Evolutionary conservation across 2,888 invertebrate species (phyloP).

Genomic region (Phaonia tiefii): DNA sequence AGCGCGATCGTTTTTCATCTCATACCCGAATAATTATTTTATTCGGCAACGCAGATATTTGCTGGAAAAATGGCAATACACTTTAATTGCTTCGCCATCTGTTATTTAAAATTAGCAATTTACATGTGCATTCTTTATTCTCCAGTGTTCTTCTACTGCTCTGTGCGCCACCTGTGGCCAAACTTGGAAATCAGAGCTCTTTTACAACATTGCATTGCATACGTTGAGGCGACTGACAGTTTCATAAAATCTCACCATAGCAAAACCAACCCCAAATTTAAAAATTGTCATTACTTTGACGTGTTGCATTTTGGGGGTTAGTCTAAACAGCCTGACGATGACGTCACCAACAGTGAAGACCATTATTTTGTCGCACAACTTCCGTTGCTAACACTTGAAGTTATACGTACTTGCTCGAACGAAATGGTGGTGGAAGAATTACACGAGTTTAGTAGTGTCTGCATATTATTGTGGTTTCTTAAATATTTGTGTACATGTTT

Average conservation of each 20-base stretch:
- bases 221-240: neutral
- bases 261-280: slow-evolving; percentile 4
- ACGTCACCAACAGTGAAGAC: neutral
- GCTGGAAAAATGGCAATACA: too few relatives aligned
- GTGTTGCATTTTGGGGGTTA: slow-evolving; percentile 5
- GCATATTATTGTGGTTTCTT: neutral
- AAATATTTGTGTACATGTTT: neutral
- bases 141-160: too few relatives aligned
- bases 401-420: neutral
- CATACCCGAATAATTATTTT: too few relatives aligned
- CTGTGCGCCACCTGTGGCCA: slow-evolving; percentile 27
- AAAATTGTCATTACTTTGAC: neutral
- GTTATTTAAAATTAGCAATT: too few relatives aligned
- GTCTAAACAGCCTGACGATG: slow-evolving; percentile 15
- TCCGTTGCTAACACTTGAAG: slow-evolving; percentile 1
- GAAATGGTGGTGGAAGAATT: too few relatives aligned
- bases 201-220: neutral
- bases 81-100: too few relatives aligned
- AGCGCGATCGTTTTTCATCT: too few relatives aligned
- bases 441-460: too few relatives aligned
- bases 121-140: too few relatives aligned
- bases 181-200: too few relatives aligned
- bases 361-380: neutral
- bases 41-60: too few relatives aligned
- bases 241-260: slow-evolving; percentile 9